phyloP scores from a whole-genome alignment of 2,888 invertebrate genomes.

The Drosophila birchii region DNA sequence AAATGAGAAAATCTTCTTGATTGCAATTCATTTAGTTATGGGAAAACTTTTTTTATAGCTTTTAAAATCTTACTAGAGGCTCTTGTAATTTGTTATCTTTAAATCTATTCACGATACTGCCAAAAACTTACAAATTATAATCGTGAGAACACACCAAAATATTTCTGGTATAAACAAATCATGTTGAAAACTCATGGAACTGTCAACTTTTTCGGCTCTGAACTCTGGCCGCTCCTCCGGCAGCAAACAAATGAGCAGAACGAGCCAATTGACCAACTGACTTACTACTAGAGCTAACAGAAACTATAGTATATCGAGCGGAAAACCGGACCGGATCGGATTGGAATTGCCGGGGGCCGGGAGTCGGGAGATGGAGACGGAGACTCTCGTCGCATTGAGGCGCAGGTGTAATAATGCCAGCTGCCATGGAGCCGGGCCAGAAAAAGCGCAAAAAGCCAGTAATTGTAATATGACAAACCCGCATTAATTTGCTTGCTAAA shows the following conservation, averaged over 20 bases:
- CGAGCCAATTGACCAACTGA: slow-evolving; percentile 56
- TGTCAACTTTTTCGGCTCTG: slow-evolving; percentile 52
- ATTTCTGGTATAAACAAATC: slow-evolving; percentile 15
- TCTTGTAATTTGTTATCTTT: not conserved
- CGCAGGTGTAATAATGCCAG: slow-evolving; percentile 77
- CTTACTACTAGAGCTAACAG: slow-evolving; percentile 5
- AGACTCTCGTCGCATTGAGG: slow-evolving; percentile 34
- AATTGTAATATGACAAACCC: slow-evolving; percentile 78
- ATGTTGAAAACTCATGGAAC: slow-evolving; percentile 28
- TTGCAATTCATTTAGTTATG: not conserved
- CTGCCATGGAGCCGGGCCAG: slow-evolving; percentile 43
- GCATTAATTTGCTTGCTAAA: slow-evolving; percentile 63
- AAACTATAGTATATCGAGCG: slow-evolving; percentile 19
- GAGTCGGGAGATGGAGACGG: slow-evolving; percentile 5
- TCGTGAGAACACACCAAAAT: slow-evolving; percentile 43
- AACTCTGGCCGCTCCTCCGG: slow-evolving; percentile 45
- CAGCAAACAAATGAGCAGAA: slow-evolving; percentile 61
- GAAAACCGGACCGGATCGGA: slow-evolving; percentile 12
- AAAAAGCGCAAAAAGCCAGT: slow-evolving; percentile 46
- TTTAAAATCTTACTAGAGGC: not conserved
- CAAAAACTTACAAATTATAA: slow-evolving; percentile 21
- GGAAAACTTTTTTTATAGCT: not conserved
- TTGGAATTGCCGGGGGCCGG: slow-evolving; percentile 43
- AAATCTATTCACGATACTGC: not conserved
- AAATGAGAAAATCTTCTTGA: too few species aligned